Evolutionary conservation across 2,888 invertebrate species (phyloP).

Genomic region (Ectemnius cavifrons): DNA sequence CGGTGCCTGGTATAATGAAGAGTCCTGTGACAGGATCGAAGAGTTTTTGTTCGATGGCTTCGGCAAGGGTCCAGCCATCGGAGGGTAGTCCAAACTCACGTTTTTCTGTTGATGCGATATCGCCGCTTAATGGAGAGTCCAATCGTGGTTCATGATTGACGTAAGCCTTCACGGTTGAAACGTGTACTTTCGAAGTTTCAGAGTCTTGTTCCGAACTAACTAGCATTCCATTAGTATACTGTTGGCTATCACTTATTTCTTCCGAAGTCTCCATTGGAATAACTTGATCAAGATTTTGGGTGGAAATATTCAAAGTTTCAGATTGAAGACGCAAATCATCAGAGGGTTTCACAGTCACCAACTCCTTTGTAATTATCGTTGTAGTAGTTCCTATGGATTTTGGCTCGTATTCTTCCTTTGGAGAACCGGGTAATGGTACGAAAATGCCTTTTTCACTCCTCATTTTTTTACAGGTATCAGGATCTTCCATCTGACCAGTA

Average conservation of each 20-base stretch:
- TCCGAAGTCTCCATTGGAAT: neutral
- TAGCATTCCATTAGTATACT: neutral
- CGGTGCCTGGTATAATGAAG: constrained; percentile 92
- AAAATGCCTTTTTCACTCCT: constrained; percentile 88
- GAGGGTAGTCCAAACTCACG: constrained; percentile 89
- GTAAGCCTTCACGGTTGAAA: constrained; percentile 17
- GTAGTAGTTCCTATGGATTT: constrained; percentile 69
- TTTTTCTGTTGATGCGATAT: constrained; percentile 79
- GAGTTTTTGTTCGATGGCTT: constrained; percentile 89
- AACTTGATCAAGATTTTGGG: neutral
- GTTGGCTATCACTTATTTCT: neutral
- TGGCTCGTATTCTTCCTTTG: neutral
- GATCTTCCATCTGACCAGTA: constrained; percentile 87
- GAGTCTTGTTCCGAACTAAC: constrained; percentile 4
- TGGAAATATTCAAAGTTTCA: neutral
- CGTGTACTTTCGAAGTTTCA: constrained; percentile 19
- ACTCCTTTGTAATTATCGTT: constrained; percentile 66
- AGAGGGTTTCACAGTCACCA: constrained; percentile 6
- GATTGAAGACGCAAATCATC: neutral
- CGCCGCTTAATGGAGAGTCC: constrained; percentile 21
- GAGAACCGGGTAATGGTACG: constrained; percentile 71
- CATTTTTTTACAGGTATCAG: constrained; percentile 85
- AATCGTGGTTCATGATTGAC: constrained; percentile 27
- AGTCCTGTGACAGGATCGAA: constrained; percentile 91
- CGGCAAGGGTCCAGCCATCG: constrained; percentile 90